Evolutionary conservation across 2,888 invertebrate species (phyloP), one percentile per base, ranked within the genome.

Genomic region (Emesis russula): DNA sequence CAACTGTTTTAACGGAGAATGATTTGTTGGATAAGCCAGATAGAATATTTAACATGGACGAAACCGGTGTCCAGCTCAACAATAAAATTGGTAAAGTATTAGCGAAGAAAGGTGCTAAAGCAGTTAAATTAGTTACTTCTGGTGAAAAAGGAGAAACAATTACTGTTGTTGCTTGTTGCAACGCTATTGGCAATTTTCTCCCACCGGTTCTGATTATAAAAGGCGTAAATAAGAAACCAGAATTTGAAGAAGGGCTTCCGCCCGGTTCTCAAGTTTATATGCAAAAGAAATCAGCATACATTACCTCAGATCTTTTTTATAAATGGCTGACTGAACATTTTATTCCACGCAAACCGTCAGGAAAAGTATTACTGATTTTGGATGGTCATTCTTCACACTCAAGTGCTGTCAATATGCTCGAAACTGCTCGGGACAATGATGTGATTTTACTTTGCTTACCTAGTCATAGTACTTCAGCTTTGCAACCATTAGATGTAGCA

Each of bases 21-120:
- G 85, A 95, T 88, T 89, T 96, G 73, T 13, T 93, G 79, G 88
- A 92, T 83, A 93, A 95, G 80, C 96, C 94, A 6, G 92, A 91
- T 6, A 68, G 90, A 82, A 95, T 97, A 41, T 97, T 92, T 70
- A 97, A 97, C 89, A 92, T 96, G 84, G 96, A 96, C 87, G 96
- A 97, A 92, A 96, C 94, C 36, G 96, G 96, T 3, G 84, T 96
- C 5, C 96, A 96, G 81, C 91, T 96, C 4, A 97, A 97, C 38
- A 96, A 97, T 89, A 96, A 95, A 87, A 94, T 96, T 58, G 95
- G 95, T 9, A 63, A 63, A 9, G 63, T 63, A 25, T 25, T 63
- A 25, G 63, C 63, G 2, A 63, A 18, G 63, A 63, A 63, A 25
- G 25, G 63, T 63, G 11, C 73, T 41, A n/a, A 25, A 73, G 41